Conservation (phyloP, 2,797 vertebrate genomes). For the Myiotriccus ornatus region DNA sequence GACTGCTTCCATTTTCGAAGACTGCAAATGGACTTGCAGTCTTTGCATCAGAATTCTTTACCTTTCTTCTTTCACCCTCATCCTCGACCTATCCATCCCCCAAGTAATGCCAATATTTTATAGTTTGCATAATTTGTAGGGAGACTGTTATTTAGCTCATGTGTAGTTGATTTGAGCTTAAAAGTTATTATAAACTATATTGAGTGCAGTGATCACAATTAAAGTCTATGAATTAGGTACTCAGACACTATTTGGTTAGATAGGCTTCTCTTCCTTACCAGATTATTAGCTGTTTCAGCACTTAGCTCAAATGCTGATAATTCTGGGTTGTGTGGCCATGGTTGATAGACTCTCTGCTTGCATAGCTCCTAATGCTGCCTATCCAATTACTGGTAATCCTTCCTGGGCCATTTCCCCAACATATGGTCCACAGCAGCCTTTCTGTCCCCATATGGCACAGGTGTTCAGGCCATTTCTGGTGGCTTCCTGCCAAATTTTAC, state of each 20-base stretch:
- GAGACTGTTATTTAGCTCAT: background rate
- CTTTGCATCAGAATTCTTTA: background rate
- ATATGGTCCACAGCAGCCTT: slow-evolving; percentile 37
- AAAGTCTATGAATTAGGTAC: background rate
- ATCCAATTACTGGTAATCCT: background rate
- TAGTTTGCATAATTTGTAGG: background rate
- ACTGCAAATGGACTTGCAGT: background rate
- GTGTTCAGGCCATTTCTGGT: slow-evolving; percentile 42
- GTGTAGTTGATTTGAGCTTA: background rate
- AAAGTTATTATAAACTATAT: background rate
- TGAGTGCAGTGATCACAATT: background rate
- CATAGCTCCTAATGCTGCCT: background rate
- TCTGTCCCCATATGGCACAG: slow-evolving; percentile 37
- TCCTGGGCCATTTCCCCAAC: slow-evolving; percentile 22
- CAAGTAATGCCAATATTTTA: background rate
- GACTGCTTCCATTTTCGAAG: background rate
- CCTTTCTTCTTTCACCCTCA: background rate
- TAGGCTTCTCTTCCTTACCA: background rate
- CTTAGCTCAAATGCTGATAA: background rate
- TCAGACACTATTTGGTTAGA: background rate
- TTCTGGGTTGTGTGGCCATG: background rate
- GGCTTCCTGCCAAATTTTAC: slow-evolving; percentile 32
- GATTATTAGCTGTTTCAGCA: background rate
- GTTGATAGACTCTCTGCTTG: background rate
- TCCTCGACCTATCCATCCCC: accelerated